Evolutionary conservation across 2,113 vertebrate species (phyloP).

Genomic region (Pimephales promelas): DNA sequence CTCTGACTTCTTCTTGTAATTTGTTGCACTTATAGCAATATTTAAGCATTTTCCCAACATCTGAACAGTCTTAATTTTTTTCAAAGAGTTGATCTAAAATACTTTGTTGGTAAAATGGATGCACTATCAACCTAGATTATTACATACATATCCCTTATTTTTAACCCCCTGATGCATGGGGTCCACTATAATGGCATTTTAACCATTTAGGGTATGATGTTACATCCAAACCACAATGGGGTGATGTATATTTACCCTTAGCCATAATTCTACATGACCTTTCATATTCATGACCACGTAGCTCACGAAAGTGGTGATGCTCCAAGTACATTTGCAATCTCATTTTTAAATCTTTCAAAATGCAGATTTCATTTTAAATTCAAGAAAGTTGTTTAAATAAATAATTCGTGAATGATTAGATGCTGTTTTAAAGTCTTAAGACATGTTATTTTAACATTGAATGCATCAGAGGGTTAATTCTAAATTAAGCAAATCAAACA

Average conservation of each 20-base stretch:
- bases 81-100: no score
- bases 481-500: not conserved
- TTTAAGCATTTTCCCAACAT: not conserved
- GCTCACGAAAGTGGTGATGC: no score
- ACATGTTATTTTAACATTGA: not conserved
- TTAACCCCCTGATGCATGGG: slow-evolving; percentile 1
- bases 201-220: not conserved
- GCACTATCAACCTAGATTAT: not conserved
- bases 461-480: not conserved
- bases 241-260: not conserved
- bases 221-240: not conserved
- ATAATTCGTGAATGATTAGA: not conserved
- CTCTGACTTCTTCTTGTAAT: not conserved
- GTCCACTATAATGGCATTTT: not conserved
- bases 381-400: not conserved
- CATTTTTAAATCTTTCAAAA: not conserved
- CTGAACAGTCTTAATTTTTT: no score
- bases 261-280: not conserved
- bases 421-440: not conserved
- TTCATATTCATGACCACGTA: not conserved
- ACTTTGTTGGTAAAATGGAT: not conserved
- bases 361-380: not conserved
- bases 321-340: not conserved
- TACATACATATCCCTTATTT: not conserved
- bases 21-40: not conserved